Evolutionary conservation across 1,140 invertebrate species (phyloP).

Genomic region (Neodiprion virginianus): DNA sequence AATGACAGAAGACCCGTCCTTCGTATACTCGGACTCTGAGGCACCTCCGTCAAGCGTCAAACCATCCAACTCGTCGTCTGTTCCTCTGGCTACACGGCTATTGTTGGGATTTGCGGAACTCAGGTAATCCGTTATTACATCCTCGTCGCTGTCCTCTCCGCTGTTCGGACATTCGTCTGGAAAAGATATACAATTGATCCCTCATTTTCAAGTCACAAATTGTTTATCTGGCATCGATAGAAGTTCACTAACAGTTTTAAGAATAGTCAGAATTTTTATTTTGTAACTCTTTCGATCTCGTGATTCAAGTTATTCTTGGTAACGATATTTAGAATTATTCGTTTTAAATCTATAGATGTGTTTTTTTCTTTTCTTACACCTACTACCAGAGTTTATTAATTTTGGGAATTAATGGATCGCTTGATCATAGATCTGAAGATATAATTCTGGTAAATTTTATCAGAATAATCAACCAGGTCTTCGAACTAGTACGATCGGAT

Average conservation of each 20-base stretch:
- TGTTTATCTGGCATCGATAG: not conserved
- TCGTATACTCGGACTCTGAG: constrained; percentile 51
- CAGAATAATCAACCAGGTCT: too few species aligned
- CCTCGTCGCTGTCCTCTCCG: constrained; percentile 72
- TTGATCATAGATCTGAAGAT: too few species aligned
- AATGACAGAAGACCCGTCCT: constrained; percentile 49
- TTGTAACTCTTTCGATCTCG: not conserved
- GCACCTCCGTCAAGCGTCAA: constrained; percentile 42
- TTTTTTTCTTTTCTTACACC: not conserved
- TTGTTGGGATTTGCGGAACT: constrained; percentile 50
- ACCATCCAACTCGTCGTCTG: constrained; percentile 45
- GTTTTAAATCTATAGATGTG: constrained; percentile 9
- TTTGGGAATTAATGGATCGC: too few species aligned
- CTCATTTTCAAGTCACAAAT: not conserved
- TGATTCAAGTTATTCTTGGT: not conserved
- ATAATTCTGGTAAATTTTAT: too few species aligned
- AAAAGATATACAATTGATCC: constrained; percentile 27
- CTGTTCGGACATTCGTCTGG: constrained; percentile 67
- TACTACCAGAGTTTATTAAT: too few species aligned
- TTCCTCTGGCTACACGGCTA: constrained; percentile 40
- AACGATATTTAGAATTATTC: not conserved
- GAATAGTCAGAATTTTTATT: not conserved
- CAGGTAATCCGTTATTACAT: constrained; percentile 72
- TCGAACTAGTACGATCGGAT: too few species aligned
- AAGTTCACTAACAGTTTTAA: not conserved